These are phyloP conservation scores for Charanyca ferruginea DNA, from an alignment of 2,888 invertebrate species.

Conservation along the genomic window DNA sequence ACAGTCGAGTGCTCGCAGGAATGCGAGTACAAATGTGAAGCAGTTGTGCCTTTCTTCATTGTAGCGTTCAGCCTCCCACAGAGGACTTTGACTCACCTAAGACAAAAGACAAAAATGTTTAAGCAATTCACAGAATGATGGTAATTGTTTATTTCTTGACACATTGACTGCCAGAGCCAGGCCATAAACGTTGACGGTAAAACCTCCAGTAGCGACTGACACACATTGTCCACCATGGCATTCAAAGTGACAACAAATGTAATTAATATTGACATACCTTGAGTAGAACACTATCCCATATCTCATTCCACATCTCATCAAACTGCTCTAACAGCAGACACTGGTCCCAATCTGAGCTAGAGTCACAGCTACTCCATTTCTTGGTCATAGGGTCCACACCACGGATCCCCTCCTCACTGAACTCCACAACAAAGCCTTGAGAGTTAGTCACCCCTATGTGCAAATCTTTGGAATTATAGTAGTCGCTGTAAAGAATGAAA, in stretches of 20 bases:
- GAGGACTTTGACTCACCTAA: conserved; percentile 89
- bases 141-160: conserved; percentile 11
- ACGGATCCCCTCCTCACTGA: conserved; percentile 94
- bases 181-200: too few species aligned
- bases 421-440: conserved; percentile 95
- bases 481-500: conserved; percentile 92
- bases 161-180: too few species aligned
- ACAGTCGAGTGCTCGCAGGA: conserved; percentile 94
- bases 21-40: conserved; percentile 96
- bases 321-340: conserved; percentile 93
- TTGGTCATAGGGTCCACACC: conserved; percentile 90
- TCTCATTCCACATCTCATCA: conserved; percentile 93
- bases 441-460: conserved; percentile 98
- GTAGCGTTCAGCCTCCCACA: conserved; percentile 94
- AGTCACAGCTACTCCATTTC: conserved; percentile 90
- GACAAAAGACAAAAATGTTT: conserved; percentile 48
- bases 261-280: conserved; percentile 85
- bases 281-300: conserved; percentile 93
- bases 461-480: conserved; percentile 95
- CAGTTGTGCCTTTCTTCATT: conserved; percentile 95
- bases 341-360: conserved; percentile 93
- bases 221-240: too few species aligned
- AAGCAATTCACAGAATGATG: not conserved
- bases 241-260: too few species aligned
- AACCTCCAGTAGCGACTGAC: too few species aligned